Evolutionary conservation across 2,888 invertebrate species (phyloP).

Genomic region (Netelia virgata): DNA sequence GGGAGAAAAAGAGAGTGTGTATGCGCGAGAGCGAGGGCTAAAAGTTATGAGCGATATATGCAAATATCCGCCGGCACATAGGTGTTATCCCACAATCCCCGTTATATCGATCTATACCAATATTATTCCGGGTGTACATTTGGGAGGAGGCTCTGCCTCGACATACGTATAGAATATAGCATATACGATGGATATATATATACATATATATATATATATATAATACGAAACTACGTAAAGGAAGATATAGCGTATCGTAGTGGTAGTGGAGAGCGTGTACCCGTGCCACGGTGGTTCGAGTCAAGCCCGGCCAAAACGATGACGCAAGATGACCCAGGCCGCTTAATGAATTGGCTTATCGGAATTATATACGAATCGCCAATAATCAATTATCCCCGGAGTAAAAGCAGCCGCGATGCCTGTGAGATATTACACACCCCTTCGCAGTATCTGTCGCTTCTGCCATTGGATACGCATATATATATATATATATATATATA

Average conservation of each 20-base stretch:
- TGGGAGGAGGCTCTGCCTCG: slow-evolving; percentile 30
- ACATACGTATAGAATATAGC: slow-evolving; percentile 22
- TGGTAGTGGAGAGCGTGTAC: neutral
- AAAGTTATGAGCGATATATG: slow-evolving; percentile 65
- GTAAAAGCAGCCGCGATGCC: slow-evolving; percentile 62
- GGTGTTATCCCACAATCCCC: slow-evolving; percentile 35
- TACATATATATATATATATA: slow-evolving; percentile 17
- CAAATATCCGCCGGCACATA: slow-evolving; percentile 59
- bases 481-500: slow-evolving; percentile 3
- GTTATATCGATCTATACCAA: slow-evolving; percentile 61
- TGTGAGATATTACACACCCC: slow-evolving; percentile 59
- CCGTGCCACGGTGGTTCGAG: neutral
- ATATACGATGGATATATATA: neutral
- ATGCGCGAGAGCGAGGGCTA: slow-evolving; percentile 29
- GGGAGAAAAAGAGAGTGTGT: slow-evolving; percentile 40
- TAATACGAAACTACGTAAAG: neutral
- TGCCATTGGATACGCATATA: neutral
- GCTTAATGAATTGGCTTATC: slow-evolving; percentile 76
- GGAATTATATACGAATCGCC: slow-evolving; percentile 77
- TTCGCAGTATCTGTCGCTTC: slow-evolving; percentile 34
- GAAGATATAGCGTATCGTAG: slow-evolving; percentile 6
- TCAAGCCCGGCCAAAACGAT: slow-evolving; percentile 65
- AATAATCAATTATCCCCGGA: slow-evolving; percentile 77
- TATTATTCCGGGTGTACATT: slow-evolving; percentile 59
- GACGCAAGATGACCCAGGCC: slow-evolving; percentile 70